Evolutionary conservation across 2,888 invertebrate genomes (phyloP), one percentile per base, ranked within the genome.

Genomic region (Cosmopolites sordidus): DNA sequence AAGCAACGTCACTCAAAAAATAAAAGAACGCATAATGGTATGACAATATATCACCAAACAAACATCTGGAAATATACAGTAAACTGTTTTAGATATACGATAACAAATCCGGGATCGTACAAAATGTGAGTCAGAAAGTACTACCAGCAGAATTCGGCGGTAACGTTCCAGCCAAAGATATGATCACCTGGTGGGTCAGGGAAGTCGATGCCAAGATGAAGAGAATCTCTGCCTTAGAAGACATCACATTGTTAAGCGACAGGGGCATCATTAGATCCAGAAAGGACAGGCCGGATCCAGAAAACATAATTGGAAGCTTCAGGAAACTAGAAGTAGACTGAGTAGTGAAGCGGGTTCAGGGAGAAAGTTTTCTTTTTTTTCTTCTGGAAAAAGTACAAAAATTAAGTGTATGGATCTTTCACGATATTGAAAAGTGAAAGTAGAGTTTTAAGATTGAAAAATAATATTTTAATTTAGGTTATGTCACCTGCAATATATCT

Each of bases 81-180:
- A n/a, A n/a, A n/a, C 9, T 27, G 27, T 27, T 61, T 43, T 43
- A 71, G 69, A 54, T 69, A n/a, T 66, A 71, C 67, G 75, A 79
- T 45, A 81, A 77, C 49, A 62, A 81, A 3, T 78, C 80, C 44
- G 80, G 82, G 8, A 71, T 89, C 6, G 77, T 80, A 58, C 78
- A 82, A 58, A 70, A 75, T 43, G 70, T 89, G 1, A 83, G 84
- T 60, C 64, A 76, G 0, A 76, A 76, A 9, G 84, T 87, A 54
- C 74, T 91, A 38, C 90, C 91, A 0, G 76, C 79, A 17, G 83
- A 83, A 62, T 83, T 85, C 67, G 90, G 90, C 0, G 90, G 90
- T 1, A 73, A 76, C 2, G 80, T 88, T 63, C 81, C 86, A 6
- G 75, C 83, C 68, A 76, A 80, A 17, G 83, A 86, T 58, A 89